A percentile compares a stretch with the other conserved stretches of the same genome.
Evolutionary conservation across 2,113 vertebrate species (phyloP).

Genomic region (Echinops telfairi): DNA sequence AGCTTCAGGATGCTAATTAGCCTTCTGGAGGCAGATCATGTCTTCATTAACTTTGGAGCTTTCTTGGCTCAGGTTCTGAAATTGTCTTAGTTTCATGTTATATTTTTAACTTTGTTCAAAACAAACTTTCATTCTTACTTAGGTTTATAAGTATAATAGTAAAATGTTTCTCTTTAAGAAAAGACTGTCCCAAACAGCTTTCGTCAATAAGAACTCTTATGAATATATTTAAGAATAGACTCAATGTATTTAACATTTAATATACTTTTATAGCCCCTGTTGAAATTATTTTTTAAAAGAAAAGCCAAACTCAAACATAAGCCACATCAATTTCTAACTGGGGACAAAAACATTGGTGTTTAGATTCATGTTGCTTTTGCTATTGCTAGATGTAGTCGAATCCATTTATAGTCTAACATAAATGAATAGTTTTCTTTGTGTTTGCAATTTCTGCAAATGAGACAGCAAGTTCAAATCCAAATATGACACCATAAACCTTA

Average conservation of each 20-base stretch:
- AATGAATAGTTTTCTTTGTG: background rate
- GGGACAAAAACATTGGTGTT: background rate
- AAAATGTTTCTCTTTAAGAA: background rate
- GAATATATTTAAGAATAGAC: background rate
- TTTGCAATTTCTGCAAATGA: background rate
- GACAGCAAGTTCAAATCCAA: background rate
- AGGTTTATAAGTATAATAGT: background rate
- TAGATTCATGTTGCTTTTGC: background rate
- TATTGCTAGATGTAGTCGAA: too few species aligned
- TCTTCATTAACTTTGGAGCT: conserved; percentile 48
- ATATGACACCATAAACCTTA: background rate
- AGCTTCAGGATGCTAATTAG: conserved; percentile 34
- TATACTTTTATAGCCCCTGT: background rate
- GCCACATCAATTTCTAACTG: background rate
- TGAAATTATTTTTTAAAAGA: conserved; percentile 5
- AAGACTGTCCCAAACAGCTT: background rate
- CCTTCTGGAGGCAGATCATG: background rate
- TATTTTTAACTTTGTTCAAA: background rate
- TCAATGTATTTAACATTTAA: background rate
- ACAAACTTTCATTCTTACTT: background rate
- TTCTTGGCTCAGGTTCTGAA: conserved; percentile 16
- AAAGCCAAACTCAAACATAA: background rate
- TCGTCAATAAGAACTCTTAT: background rate
- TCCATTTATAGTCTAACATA: too few species aligned
- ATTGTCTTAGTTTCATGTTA: background rate